Evolutionary conservation across 1,140 invertebrate species (phyloP).

Genomic region (Drosophila kikkawai): DNA sequence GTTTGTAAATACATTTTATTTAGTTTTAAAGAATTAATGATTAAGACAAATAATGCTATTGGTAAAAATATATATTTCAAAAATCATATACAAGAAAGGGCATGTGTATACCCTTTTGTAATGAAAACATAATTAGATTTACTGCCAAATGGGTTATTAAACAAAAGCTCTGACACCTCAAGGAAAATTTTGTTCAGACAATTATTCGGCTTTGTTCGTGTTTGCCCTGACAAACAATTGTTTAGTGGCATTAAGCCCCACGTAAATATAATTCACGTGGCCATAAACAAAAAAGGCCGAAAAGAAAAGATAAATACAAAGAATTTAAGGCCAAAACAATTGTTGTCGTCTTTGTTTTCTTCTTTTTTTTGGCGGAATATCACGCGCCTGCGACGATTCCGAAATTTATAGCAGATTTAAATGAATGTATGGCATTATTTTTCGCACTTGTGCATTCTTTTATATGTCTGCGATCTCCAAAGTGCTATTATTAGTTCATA

Average conservation of each 20-base stretch:
- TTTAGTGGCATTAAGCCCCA: slow-evolving; percentile 12
- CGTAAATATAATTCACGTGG: slow-evolving; percentile 44
- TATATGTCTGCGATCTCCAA: neutral
- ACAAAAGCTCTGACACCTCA: neutral
- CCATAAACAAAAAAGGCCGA: slow-evolving; percentile 33
- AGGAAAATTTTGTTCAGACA: slow-evolving; percentile 5
- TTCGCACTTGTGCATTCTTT: slow-evolving; percentile 33
- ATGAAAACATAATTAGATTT: slow-evolving; percentile 11
- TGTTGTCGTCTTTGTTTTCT: neutral
- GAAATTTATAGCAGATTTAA: slow-evolving; percentile 45
- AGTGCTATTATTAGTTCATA: slow-evolving; percentile 46
- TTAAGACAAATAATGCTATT: neutral
- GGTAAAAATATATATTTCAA: too few species aligned
- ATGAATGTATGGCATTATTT: slow-evolving; percentile 37
- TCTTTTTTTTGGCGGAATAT: slow-evolving; percentile 19
- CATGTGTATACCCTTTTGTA: too few species aligned
- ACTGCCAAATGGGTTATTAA: neutral
- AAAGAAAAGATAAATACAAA: slow-evolving; percentile 42
- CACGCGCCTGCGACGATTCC: slow-evolving; percentile 46
- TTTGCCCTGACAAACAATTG: slow-evolving; percentile 39
- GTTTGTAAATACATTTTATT: neutral
- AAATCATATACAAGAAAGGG: neutral
- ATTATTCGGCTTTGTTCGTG: slow-evolving; percentile 23
- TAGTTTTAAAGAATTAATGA: neutral
- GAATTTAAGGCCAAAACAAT: slow-evolving; percentile 37